Evolutionary conservation across 2,113 vertebrate species (phyloP).

Genomic region (Pachypanchax playfairii): DNA sequence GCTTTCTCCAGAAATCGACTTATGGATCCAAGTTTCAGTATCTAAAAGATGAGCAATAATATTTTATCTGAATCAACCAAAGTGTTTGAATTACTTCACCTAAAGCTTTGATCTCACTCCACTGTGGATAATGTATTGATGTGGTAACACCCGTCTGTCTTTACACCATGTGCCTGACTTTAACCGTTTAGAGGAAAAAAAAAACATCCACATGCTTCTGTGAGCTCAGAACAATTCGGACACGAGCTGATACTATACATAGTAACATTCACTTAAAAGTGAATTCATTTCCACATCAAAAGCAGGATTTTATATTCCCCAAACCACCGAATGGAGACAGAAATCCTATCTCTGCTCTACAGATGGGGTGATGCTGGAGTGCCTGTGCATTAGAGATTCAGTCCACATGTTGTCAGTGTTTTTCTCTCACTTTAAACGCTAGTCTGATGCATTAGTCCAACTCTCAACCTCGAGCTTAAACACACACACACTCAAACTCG

Average conservation of each 20-base stretch:
- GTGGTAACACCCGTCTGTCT: too few species aligned
- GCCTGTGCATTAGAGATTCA: conserved; percentile 42
- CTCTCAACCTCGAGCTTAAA: conserved; percentile 54
- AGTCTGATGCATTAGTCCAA: conserved; percentile 54
- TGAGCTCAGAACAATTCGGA: neutral
- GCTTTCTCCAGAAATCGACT: conserved; percentile 88
- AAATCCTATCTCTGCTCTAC: neutral
- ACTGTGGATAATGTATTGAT: neutral
- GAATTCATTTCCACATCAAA: conserved; percentile 13
- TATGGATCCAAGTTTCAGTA: conserved; percentile 91
- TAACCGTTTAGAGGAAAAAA: neutral
- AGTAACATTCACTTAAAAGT: neutral
- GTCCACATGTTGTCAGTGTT: conserved; percentile 39
- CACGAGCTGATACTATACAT: neutral
- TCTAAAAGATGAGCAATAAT: conserved; percentile 73
- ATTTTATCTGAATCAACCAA: conserved; percentile 3
- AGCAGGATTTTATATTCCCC: conserved; percentile 14
- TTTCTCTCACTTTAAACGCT: conserved; percentile 40
- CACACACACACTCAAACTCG: conserved; percentile 23
- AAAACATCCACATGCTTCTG: neutral
- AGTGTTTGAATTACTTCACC: neutral
- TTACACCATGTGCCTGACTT: neutral
- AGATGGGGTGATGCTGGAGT: conserved; percentile 26
- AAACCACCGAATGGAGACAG: conserved; percentile 7
- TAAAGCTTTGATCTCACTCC: too few species aligned